These are phyloP conservation scores for Tiaroga cobitis DNA, from an alignment of 2,797 vertebrate genomes.

Conservation along the genomic window DNA sequence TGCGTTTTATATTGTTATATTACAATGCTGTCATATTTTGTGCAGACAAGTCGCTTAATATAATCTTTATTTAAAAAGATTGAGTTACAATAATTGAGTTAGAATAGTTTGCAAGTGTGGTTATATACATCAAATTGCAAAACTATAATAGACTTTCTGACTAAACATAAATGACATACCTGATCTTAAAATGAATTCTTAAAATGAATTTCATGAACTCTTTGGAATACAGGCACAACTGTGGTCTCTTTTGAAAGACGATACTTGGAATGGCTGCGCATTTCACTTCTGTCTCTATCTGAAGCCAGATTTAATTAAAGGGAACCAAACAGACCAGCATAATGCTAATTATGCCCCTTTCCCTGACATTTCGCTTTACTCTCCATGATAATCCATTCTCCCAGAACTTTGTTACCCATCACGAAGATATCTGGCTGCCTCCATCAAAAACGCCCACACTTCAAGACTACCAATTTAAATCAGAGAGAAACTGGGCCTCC, in stretches of 20 bases:
- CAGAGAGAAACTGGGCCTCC: slow-evolving; percentile 45
- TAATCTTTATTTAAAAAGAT: no score
- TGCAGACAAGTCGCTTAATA: not conserved
- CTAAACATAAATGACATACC: not conserved
- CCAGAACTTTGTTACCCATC: slow-evolving; percentile 43
- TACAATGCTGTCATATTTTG: not conserved
- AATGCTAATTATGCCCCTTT: slow-evolving; percentile 28
- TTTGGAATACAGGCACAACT: not conserved
- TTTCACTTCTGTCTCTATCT: slow-evolving; percentile 8
- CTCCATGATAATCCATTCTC: slow-evolving; percentile 28
- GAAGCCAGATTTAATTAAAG: slow-evolving; percentile 11
- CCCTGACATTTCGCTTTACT: slow-evolving; percentile 12
- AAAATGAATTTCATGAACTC: not conserved
- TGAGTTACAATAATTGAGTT: not conserved
- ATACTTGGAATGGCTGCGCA: not conserved
- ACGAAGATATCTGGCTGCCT: slow-evolving; percentile 33
- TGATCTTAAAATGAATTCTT: not conserved
- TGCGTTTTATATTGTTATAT: not conserved
- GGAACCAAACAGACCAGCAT: slow-evolving; percentile 12
- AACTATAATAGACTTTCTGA: not conserved
- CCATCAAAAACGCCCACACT: slow-evolving; percentile 39
- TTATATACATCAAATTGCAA: not conserved
- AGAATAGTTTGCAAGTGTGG: not conserved
- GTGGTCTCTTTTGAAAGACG: slow-evolving; percentile 10
- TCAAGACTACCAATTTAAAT: slow-evolving; percentile 48